These are phyloP conservation scores for Strigamia maritima DNA, from an alignment of 2,888 invertebrate species.

Conservation along the genomic window DNA sequence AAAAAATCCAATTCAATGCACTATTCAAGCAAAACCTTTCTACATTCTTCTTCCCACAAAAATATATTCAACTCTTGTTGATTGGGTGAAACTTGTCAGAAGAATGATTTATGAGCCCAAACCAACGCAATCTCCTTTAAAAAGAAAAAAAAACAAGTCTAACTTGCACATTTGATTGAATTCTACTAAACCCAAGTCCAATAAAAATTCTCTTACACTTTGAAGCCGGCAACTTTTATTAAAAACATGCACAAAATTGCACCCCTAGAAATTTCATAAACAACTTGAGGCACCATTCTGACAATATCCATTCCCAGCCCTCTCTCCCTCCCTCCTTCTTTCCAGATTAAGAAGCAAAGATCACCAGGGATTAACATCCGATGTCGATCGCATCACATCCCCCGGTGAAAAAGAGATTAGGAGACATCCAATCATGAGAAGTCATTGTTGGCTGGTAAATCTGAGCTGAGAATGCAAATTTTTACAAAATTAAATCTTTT, in stretches of 20 bases:
- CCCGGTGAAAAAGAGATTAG: background rate
- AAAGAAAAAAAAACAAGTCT: background rate
- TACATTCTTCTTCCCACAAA: background rate
- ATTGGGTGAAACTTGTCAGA: conserved; percentile 2
- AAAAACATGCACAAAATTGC: background rate
- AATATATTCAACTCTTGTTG: conserved; percentile 16
- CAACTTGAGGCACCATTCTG: background rate
- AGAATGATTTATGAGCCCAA: background rate
- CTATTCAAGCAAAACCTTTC: background rate
- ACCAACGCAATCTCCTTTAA: background rate
- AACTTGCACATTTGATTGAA: conserved; percentile 11
- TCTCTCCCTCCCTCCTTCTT: background rate
- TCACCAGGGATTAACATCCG: background rate
- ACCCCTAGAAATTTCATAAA: conserved; percentile 1
- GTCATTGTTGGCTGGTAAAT: background rate
- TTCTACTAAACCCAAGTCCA: background rate
- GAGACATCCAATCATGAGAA: background rate
- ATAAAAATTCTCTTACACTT: background rate
- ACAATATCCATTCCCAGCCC: background rate
- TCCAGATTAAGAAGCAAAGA: background rate
- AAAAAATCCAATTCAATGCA: background rate
- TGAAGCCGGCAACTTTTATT: background rate
- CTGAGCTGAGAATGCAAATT: background rate
- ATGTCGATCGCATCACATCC: background rate
- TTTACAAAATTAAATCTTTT: no score